A percentile compares a stretch with the other conserved stretches of the same genome.
Conservation (phyloP, 1,140 invertebrate genomes). For the Drosophila santomea region DNA sequence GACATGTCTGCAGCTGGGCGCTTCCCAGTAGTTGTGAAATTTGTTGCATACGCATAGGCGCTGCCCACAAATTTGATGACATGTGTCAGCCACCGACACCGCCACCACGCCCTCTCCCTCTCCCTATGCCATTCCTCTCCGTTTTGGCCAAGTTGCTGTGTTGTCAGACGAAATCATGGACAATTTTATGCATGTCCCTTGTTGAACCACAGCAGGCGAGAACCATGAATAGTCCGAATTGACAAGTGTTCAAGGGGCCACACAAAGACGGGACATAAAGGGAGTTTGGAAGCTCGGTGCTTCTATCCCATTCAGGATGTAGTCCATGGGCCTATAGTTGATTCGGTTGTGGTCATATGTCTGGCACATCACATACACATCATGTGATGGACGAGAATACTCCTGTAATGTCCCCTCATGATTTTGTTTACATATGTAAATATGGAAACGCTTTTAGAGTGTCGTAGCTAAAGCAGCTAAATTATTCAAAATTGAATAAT, state of each 20-base stretch:
- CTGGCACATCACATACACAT: not conserved
- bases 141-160: conserved; percentile 29
- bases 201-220: conserved; percentile 52
- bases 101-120: not conserved
- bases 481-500: conserved; percentile 25
- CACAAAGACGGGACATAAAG: not conserved
- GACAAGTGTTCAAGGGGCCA: conserved; percentile 48
- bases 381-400: conserved; percentile 15
- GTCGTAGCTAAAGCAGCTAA: conserved; percentile 4
- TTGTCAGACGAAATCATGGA: conserved; percentile 55
- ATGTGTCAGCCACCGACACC: conserved; percentile 9
- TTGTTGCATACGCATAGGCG: conserved; percentile 64
- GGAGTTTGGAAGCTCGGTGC: not conserved
- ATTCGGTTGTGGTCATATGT: conserved; percentile 24
- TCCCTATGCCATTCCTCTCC: conserved; percentile 2
- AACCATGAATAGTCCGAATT: conserved; percentile 53
- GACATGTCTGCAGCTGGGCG: not conserved
- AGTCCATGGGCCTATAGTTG: conserved; percentile 13
- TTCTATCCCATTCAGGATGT: conserved; percentile 17
- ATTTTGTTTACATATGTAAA: conserved; percentile 50
- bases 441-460: not conserved
- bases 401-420: conserved; percentile 20
- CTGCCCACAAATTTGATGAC: conserved; percentile 51
- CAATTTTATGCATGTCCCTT: conserved; percentile 63
- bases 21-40: conserved; percentile 7